A percentile compares a stretch with the other conserved stretches of the same genome.
These are phyloP conservation scores for Callochromis pleurospilus DNA, from an alignment of 2,113 vertebrate species.

Conservation along the genomic window DNA sequence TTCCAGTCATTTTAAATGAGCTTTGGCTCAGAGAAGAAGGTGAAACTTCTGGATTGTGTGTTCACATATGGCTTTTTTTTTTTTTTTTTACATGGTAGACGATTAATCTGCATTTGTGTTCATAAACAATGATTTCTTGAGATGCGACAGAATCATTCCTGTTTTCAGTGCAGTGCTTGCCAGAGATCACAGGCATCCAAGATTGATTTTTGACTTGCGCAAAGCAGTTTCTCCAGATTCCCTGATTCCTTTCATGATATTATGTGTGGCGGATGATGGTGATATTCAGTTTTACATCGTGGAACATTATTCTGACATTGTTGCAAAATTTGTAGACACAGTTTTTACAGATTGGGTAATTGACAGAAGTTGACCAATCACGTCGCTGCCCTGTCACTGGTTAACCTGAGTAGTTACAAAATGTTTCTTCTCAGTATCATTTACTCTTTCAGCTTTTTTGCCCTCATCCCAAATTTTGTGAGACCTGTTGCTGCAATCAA, in stretches of 20 bases:
- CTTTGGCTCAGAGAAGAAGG: neutral
- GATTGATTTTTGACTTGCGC: neutral
- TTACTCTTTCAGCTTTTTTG: neutral
- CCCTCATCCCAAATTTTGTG: neutral
- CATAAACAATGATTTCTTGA: neutral
- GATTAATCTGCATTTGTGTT: neutral
- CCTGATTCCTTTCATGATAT: neutral
- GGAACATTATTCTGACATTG: neutral
- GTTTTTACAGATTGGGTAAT: neutral
- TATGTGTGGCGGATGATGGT: neutral
- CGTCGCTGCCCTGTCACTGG: neutral
- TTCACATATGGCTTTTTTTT: neutral
- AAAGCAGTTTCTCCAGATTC: neutral
- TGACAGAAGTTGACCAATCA: neutral
- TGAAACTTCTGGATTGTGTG: neutral
- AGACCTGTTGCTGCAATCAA: neutral
- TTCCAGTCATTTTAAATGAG: neutral
- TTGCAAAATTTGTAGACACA: neutral
- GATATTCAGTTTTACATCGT: neutral
- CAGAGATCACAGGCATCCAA: neutral
- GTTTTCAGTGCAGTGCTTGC: neutral
- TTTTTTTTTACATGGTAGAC: neutral
- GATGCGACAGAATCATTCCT: neutral
- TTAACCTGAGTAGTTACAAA: neutral
- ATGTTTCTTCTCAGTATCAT: neutral